Base-by-base conservation (phyloP, 1,140 invertebrate genomes). In the Dysdera silvatica region DNA sequence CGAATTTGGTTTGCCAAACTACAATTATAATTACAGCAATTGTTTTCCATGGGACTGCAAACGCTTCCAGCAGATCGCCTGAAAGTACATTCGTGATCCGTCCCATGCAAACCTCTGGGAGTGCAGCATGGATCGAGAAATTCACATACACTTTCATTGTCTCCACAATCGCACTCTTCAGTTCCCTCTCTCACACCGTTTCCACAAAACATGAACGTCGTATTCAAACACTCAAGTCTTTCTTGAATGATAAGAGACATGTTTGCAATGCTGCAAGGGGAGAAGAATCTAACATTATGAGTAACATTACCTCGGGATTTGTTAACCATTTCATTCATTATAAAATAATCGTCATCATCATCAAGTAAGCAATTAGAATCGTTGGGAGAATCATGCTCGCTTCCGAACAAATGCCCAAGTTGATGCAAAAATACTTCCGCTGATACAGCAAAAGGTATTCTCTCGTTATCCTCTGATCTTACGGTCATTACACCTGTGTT, bases 151-250 rank as follows among this genome's bases (percentile, higher is more conserved):
- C 24, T 20, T 7, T n/a, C 24, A 1, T 24, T 23, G 26, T 28
- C 18, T 3, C 61, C 61, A 26, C 61, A 63, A 18, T 63, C 61
- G 18, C 61, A 63, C 14, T 55, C 40, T 24, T 63, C 61, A 7
- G 14, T n/a, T 3, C 53, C 51, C n/a, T 63, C 61, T 2, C 53
- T 26, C 12, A 63, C 16, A 2, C 61, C 61, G 26, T 63, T 57
- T 16, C 61, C 61, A 31, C 61, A 63, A 5, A 14, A 10, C 5
- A 12, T 10, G 12, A 26, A 26, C 10, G 32, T 24, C 14, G 3
- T 4, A 12, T 43, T 56, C 33, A 63, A 23, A 20, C 53, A 57
- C 5, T 48, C 26, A 3, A 45, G 45, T 12, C 31, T 32, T 8
- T 47, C 40, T 16, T 18, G 26, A 2, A 63, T 55, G 18, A 40